These are phyloP conservation scores for Ommatoiulus sabulosus DNA, from an alignment of 2,888 invertebrate species.

Conservation along the genomic window DNA sequence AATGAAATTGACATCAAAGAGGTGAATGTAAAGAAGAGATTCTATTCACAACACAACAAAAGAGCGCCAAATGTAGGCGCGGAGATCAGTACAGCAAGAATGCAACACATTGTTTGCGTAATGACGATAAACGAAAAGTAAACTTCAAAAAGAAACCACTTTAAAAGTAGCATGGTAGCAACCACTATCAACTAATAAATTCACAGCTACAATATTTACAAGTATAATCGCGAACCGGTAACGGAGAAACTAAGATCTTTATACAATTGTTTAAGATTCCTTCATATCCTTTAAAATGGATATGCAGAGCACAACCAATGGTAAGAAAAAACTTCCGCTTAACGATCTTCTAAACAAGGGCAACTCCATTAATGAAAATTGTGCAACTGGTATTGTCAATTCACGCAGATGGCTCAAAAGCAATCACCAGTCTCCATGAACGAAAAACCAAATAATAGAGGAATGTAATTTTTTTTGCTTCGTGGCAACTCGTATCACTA, in stretches of 20 bases:
- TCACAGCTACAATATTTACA: too few species aligned
- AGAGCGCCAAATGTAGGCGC: slow-evolving; percentile 5
- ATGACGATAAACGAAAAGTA: too few species aligned
- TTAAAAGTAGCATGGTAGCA: too few species aligned
- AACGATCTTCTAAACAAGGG: background rate
- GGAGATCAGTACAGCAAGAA: background rate
- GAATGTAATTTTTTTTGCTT: background rate
- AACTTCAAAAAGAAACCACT: too few species aligned
- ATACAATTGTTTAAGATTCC: too few species aligned
- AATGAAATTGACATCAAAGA: background rate
- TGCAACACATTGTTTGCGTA: too few species aligned
- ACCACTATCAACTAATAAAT: too few species aligned
- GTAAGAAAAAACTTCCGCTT: background rate
- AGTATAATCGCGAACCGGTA: too few species aligned
- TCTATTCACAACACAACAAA: background rate
- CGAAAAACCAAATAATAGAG: background rate
- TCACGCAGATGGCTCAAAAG: background rate
- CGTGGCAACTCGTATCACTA: background rate
- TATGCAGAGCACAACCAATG: background rate
- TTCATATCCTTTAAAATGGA: too few species aligned
- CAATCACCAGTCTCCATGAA: background rate
- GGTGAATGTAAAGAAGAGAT: background rate
- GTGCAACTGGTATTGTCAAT: background rate
- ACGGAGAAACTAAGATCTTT: too few species aligned
- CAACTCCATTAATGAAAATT: background rate